Conservation (phyloP, 2,888 invertebrate species). For the Callimorpha dominula region DNA sequence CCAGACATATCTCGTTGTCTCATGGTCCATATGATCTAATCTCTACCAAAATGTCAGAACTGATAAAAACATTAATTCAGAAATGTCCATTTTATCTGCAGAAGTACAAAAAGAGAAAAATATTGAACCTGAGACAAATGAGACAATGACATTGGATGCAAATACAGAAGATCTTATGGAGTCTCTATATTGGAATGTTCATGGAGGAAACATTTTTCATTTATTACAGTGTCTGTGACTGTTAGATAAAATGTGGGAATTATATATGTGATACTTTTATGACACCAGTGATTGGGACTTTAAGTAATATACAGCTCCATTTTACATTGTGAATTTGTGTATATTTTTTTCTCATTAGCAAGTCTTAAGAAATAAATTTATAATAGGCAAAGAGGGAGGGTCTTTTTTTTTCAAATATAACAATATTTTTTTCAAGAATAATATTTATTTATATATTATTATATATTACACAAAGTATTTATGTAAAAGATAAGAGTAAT, state of each 20-base stretch:
- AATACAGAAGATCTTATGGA: conserved; percentile 83
- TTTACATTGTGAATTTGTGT: conserved; percentile 40
- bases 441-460: conserved; percentile 61
- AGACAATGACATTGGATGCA: conserved; percentile 79
- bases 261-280: conserved; percentile 61
- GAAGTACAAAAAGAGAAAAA: conserved; percentile 83
- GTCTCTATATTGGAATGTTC: conserved; percentile 88
- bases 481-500: conserved; percentile 58
- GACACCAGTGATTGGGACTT: conserved; percentile 60
- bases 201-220: conserved; percentile 88
- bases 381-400: conserved; percentile 73
- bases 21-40: conserved; percentile 88
- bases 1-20: conserved; percentile 88
- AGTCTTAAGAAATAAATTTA: conserved; percentile 68
- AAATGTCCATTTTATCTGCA: conserved; percentile 83
- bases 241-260: conserved; percentile 50
- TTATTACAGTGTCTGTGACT: conserved; percentile 77
- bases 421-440: conserved; percentile 52
- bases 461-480: conserved; percentile 54
- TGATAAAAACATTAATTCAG: conserved; percentile 70
- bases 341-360: conserved; percentile 55
- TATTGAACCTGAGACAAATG: conserved; percentile 82
- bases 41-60: conserved; percentile 58
- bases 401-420: conserved; percentile 70
- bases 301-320: conserved; percentile 49